A percentile compares a stretch with the other conserved stretches of the same genome.
These are phyloP conservation scores for Gambusia yucatana DNA, from an alignment of 2,797 vertebrate genomes.

Conservation along the genomic window DNA sequence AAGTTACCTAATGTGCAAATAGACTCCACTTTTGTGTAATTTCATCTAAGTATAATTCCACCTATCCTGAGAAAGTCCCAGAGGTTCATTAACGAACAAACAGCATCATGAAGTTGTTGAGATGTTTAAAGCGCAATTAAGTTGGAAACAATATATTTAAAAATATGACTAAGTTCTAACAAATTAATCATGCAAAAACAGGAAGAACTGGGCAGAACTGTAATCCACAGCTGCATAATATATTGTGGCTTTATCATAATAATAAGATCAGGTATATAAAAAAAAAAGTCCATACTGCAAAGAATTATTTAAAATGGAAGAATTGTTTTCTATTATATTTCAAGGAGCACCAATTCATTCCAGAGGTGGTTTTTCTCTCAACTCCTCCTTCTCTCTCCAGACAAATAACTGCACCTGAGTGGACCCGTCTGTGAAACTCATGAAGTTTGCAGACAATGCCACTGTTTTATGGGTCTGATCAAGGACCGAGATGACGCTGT, in stretches of 20 bases:
- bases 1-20: background rate
- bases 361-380: background rate
- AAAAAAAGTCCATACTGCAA: background rate
- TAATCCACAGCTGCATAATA: background rate
- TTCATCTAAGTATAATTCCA: background rate
- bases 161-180: background rate
- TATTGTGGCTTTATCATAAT: background rate
- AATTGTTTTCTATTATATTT: background rate
- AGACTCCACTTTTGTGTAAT: background rate
- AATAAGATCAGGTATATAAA: background rate
- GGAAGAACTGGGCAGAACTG: background rate
- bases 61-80: background rate
- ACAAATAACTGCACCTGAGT: background rate
- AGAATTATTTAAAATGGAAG: background rate
- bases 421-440: background rate
- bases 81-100: background rate
- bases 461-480: background rate
- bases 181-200: background rate
- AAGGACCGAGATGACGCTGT: background rate
- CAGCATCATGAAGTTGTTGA: background rate
- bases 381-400: background rate
- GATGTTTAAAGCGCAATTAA: background rate
- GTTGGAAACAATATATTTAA: background rate
- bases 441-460: background rate
- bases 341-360: background rate